Percentiles rank a stretch among this genome's conserved stretches.
These are phyloP conservation scores for Microplitis deprimator DNA, from an alignment of 2,888 invertebrate species.

Conservation along the genomic window DNA sequence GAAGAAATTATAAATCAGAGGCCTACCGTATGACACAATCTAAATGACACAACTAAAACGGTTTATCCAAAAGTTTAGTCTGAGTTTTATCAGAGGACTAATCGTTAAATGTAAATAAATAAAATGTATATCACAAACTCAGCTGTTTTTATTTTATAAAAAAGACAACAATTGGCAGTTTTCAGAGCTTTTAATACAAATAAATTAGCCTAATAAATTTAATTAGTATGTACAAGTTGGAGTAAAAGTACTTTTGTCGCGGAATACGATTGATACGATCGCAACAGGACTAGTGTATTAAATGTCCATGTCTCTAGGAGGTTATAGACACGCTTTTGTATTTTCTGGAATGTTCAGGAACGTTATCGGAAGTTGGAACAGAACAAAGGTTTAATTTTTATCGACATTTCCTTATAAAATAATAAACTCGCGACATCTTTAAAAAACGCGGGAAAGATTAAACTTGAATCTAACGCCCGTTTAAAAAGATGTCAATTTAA, in stretches of 20 bases:
- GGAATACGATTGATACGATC: background rate
- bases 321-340: background rate
- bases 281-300: background rate
- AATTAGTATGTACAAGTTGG: background rate
- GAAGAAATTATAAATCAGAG: background rate
- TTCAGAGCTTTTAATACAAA: background rate
- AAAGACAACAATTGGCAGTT: background rate
- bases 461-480: conserved; percentile 40
- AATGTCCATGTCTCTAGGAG: background rate
- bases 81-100: background rate
- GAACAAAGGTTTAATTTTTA: conserved; percentile 5
- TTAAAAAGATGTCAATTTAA: no score
- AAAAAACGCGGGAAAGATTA: background rate
- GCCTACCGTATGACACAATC: background rate
- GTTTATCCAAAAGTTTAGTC: conserved; percentile 7
- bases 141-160: background rate
- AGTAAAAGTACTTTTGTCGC: background rate
- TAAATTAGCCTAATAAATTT: background rate
- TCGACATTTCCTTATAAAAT: background rate
- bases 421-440: background rate
- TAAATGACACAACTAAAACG: background rate
- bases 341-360: background rate
- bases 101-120: background rate
- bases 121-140: background rate
- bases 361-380: background rate